Percentiles rank a stretch among this genome's conserved stretches.
Conservation (phyloP, 1,140 invertebrate genomes). For the Lerema accius region DNA sequence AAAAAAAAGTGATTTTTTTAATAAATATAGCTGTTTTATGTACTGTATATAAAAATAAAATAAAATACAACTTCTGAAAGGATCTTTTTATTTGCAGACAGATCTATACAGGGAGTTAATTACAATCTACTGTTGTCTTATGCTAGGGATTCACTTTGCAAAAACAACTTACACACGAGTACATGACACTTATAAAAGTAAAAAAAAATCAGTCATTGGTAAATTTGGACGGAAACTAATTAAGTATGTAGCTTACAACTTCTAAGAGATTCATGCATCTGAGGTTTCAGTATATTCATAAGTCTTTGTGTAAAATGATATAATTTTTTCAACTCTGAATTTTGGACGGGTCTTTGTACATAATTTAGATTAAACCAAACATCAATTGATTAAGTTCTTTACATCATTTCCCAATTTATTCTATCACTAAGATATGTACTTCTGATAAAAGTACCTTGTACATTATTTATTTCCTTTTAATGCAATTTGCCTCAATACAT, state of each 20-base stretch:
- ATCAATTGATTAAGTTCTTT: too few relatives aligned
- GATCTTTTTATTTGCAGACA: slow-evolving; percentile 69
- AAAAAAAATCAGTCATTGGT: slow-evolving; percentile 76
- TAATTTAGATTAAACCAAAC: neutral
- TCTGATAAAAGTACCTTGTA: too few relatives aligned
- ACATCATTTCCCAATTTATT: too few relatives aligned
- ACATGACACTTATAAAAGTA: slow-evolving; percentile 51
- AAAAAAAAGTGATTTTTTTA: too few relatives aligned
- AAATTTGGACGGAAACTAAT: slow-evolving; percentile 80
- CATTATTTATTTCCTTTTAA: too few relatives aligned
- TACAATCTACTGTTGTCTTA: slow-evolving; percentile 50
- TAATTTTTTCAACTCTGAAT: slow-evolving; percentile 16
- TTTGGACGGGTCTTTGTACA: slow-evolving; percentile 61
- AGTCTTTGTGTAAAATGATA: neutral
- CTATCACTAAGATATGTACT: too few relatives aligned
- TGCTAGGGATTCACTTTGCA: slow-evolving; percentile 47
- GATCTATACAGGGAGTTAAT: slow-evolving; percentile 62
- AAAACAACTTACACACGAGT: slow-evolving; percentile 70
- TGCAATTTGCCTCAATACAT: too few relatives aligned
- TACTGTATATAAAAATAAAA: slow-evolving; percentile 35
- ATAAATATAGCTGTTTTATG: too few relatives aligned
- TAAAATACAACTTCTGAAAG: slow-evolving; percentile 38
- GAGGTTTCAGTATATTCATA: slow-evolving; percentile 29
- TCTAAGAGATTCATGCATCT: slow-evolving; percentile 62
- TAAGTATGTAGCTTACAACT: slow-evolving; percentile 68